Evolutionary conservation across 1,140 invertebrate species (phyloP).

Genomic region (Chymomyza costata): DNA sequence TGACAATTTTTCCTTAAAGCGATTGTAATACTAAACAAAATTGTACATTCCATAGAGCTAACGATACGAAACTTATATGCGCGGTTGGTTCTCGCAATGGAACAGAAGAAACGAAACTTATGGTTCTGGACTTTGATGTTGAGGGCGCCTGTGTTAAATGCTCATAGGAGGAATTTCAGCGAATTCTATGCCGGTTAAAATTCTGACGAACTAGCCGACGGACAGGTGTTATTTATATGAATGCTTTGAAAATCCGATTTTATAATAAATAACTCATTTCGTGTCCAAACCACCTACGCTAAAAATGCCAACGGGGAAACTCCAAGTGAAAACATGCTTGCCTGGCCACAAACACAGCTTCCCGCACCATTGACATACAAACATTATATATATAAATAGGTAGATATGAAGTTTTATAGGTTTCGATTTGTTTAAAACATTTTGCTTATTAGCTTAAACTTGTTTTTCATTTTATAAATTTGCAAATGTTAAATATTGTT

Average conservation of each 20-base stretch:
- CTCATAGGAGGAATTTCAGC: slow-evolving; percentile 57
- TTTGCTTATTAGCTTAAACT: slow-evolving; percentile 69
- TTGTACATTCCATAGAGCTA: slow-evolving; percentile 79
- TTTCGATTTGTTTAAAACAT: slow-evolving; percentile 50
- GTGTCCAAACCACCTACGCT: slow-evolving; percentile 9
- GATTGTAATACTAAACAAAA: not conserved
- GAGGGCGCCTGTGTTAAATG: slow-evolving; percentile 81
- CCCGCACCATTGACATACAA: slow-evolving; percentile 25
- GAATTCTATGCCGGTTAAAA: too few species aligned
- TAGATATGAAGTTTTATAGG: slow-evolving; percentile 27
- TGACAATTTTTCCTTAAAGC: too few species aligned
- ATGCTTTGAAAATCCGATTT: too few species aligned
- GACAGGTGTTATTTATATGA: too few species aligned
- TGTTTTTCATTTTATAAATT: slow-evolving; percentile 57
- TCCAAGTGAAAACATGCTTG: slow-evolving; percentile 51
- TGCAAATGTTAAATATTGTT: not conserved
- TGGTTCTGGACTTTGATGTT: slow-evolving; percentile 97
- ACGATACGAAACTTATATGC: slow-evolving; percentile 97
- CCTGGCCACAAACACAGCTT: slow-evolving; percentile 61
- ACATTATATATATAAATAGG: slow-evolving; percentile 14
- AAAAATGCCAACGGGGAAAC: slow-evolving; percentile 16
- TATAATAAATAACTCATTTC: slow-evolving; percentile 17
- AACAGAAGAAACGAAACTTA: slow-evolving; percentile 98
- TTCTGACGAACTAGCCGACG: too few species aligned
- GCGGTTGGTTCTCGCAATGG: slow-evolving; percentile 98